phyloP scores from a whole-genome alignment of 2,113 vertebrate genomes.

The Mirza zaza region DNA sequence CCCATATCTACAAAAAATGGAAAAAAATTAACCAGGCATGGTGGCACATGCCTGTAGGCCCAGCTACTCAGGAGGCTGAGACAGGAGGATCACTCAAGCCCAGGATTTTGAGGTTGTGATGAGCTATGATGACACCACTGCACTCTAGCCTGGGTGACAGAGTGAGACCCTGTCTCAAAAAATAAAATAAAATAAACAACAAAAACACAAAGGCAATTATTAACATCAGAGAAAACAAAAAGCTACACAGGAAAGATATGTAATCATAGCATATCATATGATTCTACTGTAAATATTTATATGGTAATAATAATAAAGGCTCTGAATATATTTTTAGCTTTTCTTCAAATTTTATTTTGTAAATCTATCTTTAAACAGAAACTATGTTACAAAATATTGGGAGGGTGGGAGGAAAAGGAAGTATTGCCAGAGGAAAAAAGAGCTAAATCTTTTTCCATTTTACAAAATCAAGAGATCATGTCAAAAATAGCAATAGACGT shows the following conservation, averaged over 20 bases:
- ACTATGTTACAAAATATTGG: neutral
- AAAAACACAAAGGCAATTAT: neutral
- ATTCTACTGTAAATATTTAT: neutral
- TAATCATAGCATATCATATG: neutral
- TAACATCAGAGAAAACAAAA: neutral
- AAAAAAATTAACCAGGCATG: too few species aligned
- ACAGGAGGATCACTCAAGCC: too few species aligned
- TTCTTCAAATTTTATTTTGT: conserved; percentile 36
- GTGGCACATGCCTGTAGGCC: too few species aligned
- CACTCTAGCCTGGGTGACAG: too few species aligned
- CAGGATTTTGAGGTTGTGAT: too few species aligned
- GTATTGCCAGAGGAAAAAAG: neutral
- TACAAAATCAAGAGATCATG: neutral
- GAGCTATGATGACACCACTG: too few species aligned
- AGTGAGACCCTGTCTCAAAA: too few species aligned
- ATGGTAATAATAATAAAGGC: neutral
- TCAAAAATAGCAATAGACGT: neutral
- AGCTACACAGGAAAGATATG: neutral
- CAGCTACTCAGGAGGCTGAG: too few species aligned
- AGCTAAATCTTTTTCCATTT: conserved; percentile 18
- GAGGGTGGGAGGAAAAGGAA: neutral
- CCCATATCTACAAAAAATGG: too few species aligned
- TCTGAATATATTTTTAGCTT: neutral
- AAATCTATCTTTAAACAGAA: conserved; percentile 18
- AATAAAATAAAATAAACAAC: neutral